Evolutionary conservation across 2,113 vertebrate species (phyloP).

Genomic region (Oreamnos americanus): DNA sequence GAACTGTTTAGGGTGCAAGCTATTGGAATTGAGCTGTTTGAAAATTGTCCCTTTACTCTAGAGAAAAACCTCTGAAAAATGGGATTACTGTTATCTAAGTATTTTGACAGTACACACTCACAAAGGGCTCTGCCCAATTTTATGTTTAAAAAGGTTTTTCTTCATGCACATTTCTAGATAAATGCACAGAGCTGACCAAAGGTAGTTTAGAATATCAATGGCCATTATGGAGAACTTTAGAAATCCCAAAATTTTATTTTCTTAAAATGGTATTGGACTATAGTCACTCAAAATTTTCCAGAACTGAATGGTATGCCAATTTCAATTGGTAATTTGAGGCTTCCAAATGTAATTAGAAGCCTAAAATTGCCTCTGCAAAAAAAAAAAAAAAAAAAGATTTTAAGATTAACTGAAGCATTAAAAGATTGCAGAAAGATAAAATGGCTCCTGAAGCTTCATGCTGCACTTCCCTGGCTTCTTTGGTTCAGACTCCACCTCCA

Average conservation of each 20-base stretch:
- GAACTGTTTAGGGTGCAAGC: not conserved
- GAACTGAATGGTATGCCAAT: not conserved
- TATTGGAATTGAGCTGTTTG: not conserved
- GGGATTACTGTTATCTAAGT: not conserved
- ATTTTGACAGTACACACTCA: not conserved
- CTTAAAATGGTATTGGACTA: not conserved
- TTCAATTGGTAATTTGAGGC: not conserved
- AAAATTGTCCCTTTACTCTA: not conserved
- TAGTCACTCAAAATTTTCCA: not conserved
- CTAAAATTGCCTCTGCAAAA: not conserved
- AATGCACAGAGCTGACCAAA: not conserved
- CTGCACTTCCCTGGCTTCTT: not conserved
- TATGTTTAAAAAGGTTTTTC: not conserved
- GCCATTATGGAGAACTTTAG: not conserved
- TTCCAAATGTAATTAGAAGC: not conserved
- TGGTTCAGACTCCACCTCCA: not conserved
- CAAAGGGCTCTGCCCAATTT: not conserved
- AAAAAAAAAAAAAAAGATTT: not conserved
- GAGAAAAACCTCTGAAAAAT: not conserved
- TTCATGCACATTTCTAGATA: not conserved
- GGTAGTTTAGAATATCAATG: not conserved
- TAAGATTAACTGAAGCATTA: not conserved
- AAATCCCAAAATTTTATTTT: not conserved
- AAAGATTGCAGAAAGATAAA: not conserved
- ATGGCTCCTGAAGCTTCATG: not conserved